Percentiles rank a stretch among this genome's conserved stretches.
Evolutionary conservation across 64 coral and sea anemone species (phyloP).

Genomic region (Actinia tenebrosa): DNA sequence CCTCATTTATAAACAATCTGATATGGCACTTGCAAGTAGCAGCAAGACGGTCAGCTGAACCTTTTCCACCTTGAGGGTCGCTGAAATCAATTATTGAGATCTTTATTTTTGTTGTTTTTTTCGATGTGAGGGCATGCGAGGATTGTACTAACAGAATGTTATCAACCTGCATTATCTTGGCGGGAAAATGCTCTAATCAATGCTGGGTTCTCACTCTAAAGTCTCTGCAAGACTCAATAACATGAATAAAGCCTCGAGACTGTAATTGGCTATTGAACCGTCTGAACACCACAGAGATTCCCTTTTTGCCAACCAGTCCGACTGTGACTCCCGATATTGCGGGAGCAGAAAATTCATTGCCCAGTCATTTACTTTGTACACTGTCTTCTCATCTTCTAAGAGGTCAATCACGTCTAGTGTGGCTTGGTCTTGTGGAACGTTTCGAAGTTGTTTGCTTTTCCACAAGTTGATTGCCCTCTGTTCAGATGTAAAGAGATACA

Average conservation of each 20-base stretch:
- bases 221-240: slow-evolving; percentile 10
- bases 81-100: slow-evolving; percentile 10
- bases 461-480: background rate
- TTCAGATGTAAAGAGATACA: background rate
- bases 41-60: slow-evolving; percentile 3
- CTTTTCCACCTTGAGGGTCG: slow-evolving; percentile 13
- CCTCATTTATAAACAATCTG: slow-evolving; percentile 32
- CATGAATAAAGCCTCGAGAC: slow-evolving; percentile 24
- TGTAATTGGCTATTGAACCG: slow-evolving; percentile 7
- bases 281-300: slow-evolving; percentile 13
- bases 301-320: slow-evolving; percentile 37
- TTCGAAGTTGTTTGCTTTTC: slow-evolving; percentile 34
- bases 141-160: slow-evolving; percentile 17
- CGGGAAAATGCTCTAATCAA: background rate
- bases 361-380: slow-evolving; percentile 16
- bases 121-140: slow-evolving; percentile 26
- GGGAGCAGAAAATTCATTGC: slow-evolving; percentile 41
- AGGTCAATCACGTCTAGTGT: slow-evolving; percentile 17
- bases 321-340: slow-evolving; percentile 23
- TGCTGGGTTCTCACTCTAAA: slow-evolving; percentile 30
- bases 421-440: slow-evolving; percentile 27
- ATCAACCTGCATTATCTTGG: slow-evolving; percentile 37
- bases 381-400: slow-evolving; percentile 16
- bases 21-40: slow-evolving; percentile 11
- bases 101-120: slow-evolving; percentile 11